Evolutionary conservation across 2,888 invertebrate genomes (phyloP).

Genomic region (Dolichomitus sp.): DNA sequence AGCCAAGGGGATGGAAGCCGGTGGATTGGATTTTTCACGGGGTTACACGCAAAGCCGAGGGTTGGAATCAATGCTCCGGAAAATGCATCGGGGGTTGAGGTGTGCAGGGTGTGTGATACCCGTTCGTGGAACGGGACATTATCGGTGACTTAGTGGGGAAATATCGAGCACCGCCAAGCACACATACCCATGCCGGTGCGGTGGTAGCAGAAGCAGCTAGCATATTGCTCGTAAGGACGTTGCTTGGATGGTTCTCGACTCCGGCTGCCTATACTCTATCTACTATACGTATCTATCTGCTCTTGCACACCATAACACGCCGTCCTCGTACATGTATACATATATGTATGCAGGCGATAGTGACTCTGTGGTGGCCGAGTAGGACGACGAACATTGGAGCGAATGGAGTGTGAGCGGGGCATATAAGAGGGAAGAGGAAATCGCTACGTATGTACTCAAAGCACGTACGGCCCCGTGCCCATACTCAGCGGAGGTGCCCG

Average conservation of each 20-base stretch:
- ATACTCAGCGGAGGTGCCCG: conserved; percentile 79
- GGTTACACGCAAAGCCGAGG: conserved; percentile 65
- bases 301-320: conserved; percentile 9
- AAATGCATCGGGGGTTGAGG: conserved; percentile 63
- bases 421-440: conserved; percentile 74
- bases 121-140: conserved; percentile 69
- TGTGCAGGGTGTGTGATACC: conserved; percentile 64
- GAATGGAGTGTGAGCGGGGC: conserved; percentile 50
- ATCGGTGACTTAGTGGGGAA: conserved; percentile 73
- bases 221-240: conserved; percentile 73
- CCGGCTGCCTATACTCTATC: conserved; percentile 17
- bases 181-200: conserved; percentile 37
- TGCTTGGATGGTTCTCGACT: conserved; percentile 35
- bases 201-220: conserved; percentile 63
- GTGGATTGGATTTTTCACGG: conserved; percentile 64
- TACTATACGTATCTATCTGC: conserved; percentile 13
- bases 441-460: conserved; percentile 82
- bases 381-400: conserved; percentile 26
- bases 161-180: conserved; percentile 50
- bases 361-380: conserved; percentile 58
- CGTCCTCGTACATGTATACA: conserved; percentile 41
- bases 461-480: conserved; percentile 85
- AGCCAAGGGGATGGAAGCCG: neutral
- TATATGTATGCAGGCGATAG: conserved; percentile 57
- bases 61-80: conserved; percentile 63